These are phyloP conservation scores for Yponomeuta evonymella DNA, from an alignment of 2,888 invertebrate species.

Conservation along the genomic window DNA sequence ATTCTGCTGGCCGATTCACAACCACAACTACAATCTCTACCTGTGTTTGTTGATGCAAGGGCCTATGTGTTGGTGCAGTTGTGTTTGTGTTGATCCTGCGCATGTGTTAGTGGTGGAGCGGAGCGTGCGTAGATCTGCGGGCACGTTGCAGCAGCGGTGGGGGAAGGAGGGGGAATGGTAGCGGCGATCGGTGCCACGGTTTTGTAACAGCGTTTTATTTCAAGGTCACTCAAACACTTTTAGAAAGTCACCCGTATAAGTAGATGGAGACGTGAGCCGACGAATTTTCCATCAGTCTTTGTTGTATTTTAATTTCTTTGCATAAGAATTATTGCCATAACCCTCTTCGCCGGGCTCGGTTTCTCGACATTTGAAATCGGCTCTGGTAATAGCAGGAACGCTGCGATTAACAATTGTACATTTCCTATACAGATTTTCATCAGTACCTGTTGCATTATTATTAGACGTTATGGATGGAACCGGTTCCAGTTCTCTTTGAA, in stretches of 20 bases:
- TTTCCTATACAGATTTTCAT: slow-evolving; percentile 18
- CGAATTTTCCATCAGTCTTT: not conserved
- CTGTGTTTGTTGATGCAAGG: slow-evolving; percentile 24
- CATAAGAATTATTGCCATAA: slow-evolving; percentile 7
- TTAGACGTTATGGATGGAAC: slow-evolving; percentile 25
- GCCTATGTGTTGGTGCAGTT: slow-evolving; percentile 30
- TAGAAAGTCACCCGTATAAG: slow-evolving; percentile 63
- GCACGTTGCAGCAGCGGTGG: slow-evolving; percentile 37
- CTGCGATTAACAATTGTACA: slow-evolving; percentile 16
- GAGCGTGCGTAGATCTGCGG: slow-evolving; percentile 56
- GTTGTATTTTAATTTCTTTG: slow-evolving; percentile 26
- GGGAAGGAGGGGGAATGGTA: slow-evolving; percentile 44
- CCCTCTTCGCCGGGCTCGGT: not conserved
- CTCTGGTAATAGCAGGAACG: slow-evolving; percentile 13
- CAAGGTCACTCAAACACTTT: slow-evolving; percentile 74
- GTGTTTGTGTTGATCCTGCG: slow-evolving; percentile 35
- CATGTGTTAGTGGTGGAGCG: slow-evolving; percentile 36
- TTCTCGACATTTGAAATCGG: slow-evolving; percentile 6
- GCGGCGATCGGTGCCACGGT: slow-evolving; percentile 66
- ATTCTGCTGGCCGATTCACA: slow-evolving; percentile 35
- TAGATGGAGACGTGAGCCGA: slow-evolving; percentile 4
- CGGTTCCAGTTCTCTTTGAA: slow-evolving; percentile 28
- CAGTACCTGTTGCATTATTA: slow-evolving; percentile 21
- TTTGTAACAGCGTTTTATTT: slow-evolving; percentile 75
- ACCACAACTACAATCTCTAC: slow-evolving; percentile 18